Base-by-base conservation (phyloP, 2,797 vertebrate genomes). In the Enteromius afrohamiltoni region DNA sequence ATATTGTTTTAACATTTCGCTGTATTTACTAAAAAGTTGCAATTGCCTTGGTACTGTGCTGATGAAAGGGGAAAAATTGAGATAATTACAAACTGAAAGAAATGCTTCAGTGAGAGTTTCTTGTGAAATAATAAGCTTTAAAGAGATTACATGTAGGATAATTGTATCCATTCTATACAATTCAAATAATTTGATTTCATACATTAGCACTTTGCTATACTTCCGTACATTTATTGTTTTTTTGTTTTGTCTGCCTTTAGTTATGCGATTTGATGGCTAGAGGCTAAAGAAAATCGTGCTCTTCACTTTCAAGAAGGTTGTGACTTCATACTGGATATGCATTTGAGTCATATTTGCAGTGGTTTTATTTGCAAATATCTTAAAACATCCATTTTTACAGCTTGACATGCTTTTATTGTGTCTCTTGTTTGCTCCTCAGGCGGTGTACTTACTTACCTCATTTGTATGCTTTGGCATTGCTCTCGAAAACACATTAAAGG, bases 381-480 rank as follows among this genome's bases (percentile, higher is more conserved):
- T 16, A 29, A 80, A 55, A 14, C 31, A 42, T 29, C 1, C 0
- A 1, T 40, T 55, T 37, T 79, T 40, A 23, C 16, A 69, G n/a
- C 34, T 26, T 42, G n/a, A 68, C 6, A 29, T 13, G 29, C 51
- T 16, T 31, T 82, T 29, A 65, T 73, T 79, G 19, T 77, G 26
- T 45, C 31, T 79, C 40, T 37, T 67, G 69, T 71, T 62, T 80
- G 40, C 75, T 68, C 69, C 47, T 64, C 49, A 53, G 73, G 49
- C 55, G n/a, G 34, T 45, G 42, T 47, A 79, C 73, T 68, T 8
- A 40, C 37, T 40, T 40, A 31, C 34, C 74, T 90, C 88, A 93
- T 94, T 92, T 89, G 91, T 92, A 94, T 94, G 92, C 92, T 90
- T 88, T 88, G 88, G 89, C 87, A 90, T 89, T 82, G 85, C 88